Evolutionary conservation across 2,888 invertebrate species (phyloP).

Genomic region (Dolichomitus sp.): DNA sequence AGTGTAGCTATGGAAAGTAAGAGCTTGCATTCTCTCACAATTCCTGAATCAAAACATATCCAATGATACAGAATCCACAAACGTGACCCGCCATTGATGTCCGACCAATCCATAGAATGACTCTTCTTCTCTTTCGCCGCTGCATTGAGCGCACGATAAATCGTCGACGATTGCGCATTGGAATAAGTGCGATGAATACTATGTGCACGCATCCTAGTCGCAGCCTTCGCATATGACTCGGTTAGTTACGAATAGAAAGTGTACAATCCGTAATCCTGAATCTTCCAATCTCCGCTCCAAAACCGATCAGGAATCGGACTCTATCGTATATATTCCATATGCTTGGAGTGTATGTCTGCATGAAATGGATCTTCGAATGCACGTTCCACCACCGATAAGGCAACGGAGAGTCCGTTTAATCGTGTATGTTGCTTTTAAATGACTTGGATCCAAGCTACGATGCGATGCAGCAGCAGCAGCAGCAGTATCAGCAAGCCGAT

Average conservation of each 20-base stretch:
- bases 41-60: too few species aligned
- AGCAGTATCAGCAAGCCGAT: neutral
- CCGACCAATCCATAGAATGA: neutral
- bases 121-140: neutral
- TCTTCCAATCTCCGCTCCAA: conserved; percentile 28
- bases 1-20: neutral
- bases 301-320: conserved; percentile 15
- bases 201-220: conserved; percentile 42
- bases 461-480: neutral
- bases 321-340: neutral
- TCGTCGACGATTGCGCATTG: conserved; percentile 28
- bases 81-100: too few species aligned
- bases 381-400: conserved; percentile 26
- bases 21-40: too few species aligned
- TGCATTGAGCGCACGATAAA: conserved; percentile 9
- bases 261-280: conserved; percentile 51
- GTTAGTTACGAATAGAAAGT: conserved; percentile 59
- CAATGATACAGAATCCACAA: too few species aligned
- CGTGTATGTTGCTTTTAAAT: conserved; percentile 20
- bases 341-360: neutral
- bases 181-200: conserved; percentile 29
- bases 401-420: conserved; percentile 10
- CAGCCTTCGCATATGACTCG: conserved; percentile 23
- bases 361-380: conserved; percentile 54
- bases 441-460: conserved; percentile 30